Evolutionary conservation across 2,888 invertebrate genomes (phyloP), one percentile per base, ranked within the genome.

Genomic region (Euclidia mi): DNA sequence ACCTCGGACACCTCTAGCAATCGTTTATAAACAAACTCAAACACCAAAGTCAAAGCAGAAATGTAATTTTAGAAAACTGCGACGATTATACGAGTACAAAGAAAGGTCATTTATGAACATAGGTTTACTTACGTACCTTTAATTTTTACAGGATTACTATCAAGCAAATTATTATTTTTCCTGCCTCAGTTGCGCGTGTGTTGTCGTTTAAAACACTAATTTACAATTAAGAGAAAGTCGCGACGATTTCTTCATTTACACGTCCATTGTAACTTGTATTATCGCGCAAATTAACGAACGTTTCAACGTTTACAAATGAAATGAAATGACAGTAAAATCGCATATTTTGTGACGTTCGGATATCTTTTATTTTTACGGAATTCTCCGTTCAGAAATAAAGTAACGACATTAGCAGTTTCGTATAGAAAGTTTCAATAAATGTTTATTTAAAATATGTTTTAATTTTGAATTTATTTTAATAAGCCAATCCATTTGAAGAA

Each of bases 31-130:
- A 56, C 37, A 56, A 12, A 56, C 38, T 49, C 20, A 51, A 31
- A 53, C 17, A 28, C 51, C 20, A 61, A 49, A 68, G 55, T 51
- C 60, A 15, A 46, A 44, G 45, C 43, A 51, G 65, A 73, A 78
- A 74, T 53, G 49, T 53, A 68, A 64, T 60, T 74, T 64, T 65
- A 55, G 58, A 55, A 61, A 79, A 82, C 78, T 81, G 79, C 85
- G 86, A 85, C 82, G 78, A 81, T 77, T 78, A 76, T 74, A 71
- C 61, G 69, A 78, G 86, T 88, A 88, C 86, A 86, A 86, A 85
- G 84, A 88, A 90, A 89, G 89, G 89, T 87, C 87, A 86, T 60
- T 45, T 60, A 71, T 74, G 76, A 61, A 78, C 78, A 78, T 65
- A 65, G 55, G 58, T 65, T 71, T 67, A 75, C 68, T 29, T 31